A percentile compares a stretch with the other conserved stretches of the same genome.
Conservation (phyloP, 2,797 vertebrate genomes). For the Carapus acus region DNA sequence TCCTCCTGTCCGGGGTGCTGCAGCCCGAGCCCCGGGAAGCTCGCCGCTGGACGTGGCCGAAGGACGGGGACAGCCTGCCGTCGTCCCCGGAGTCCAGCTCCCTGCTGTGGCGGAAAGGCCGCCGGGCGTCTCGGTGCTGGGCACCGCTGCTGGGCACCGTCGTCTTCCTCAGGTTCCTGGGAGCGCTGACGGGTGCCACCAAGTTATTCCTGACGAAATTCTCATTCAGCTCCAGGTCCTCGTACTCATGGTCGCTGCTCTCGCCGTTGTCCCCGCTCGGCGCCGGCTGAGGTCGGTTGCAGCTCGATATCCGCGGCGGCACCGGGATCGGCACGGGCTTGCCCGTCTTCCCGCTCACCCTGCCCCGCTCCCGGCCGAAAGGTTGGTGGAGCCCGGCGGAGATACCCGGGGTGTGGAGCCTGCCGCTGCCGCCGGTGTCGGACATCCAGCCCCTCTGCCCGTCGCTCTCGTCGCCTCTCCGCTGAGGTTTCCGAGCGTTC, state of each 20-base stretch:
- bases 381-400: slow-evolving; percentile 11
- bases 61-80: slow-evolving; percentile 68
- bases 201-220: slow-evolving; percentile 76
- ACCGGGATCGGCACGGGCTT: slow-evolving; percentile 66
- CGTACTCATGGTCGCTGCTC: slow-evolving; percentile 76
- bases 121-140: slow-evolving; percentile 51
- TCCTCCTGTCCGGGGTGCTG: slow-evolving; percentile 82
- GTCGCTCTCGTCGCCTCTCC: slow-evolving; percentile 13
- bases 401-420: slow-evolving; percentile 27
- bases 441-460: slow-evolving; percentile 25
- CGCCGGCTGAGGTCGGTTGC: slow-evolving; percentile 11
- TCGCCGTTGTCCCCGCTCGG: slow-evolving; percentile 38
- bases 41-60: slow-evolving; percentile 45
- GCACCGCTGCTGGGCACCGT: no score
- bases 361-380: slow-evolving; percentile 51
- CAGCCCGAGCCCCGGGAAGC: slow-evolving; percentile 63
- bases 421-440: slow-evolving; percentile 25
- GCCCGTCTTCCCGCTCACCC: slow-evolving; percentile 57
- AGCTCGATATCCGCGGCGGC: slow-evolving; percentile 54
- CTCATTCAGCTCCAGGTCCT: slow-evolving; percentile 77
- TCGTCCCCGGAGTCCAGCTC: slow-evolving; percentile 75
- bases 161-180: slow-evolving; percentile 41
- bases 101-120: slow-evolving; percentile 60
- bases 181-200: slow-evolving; percentile 57
- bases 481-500: slow-evolving; percentile 8